Conservation (phyloP, 2,888 invertebrate species). For the Erpobdella octoculata region DNA sequence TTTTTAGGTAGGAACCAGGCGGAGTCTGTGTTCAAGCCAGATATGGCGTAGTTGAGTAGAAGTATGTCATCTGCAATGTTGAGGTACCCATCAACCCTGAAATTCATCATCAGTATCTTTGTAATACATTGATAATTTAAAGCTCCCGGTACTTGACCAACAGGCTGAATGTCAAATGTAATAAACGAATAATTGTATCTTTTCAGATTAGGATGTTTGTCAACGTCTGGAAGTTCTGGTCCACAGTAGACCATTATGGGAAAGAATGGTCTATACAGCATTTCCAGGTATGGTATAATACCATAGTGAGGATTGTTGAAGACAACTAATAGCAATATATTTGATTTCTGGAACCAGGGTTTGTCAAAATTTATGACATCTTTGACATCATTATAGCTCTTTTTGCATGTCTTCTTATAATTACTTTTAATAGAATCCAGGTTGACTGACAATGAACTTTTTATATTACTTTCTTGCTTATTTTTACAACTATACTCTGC, state of each 20-base stretch:
- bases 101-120: slow-evolving; percentile 31
- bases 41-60: slow-evolving; percentile 25
- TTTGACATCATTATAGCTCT: not conserved
- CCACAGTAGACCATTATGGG: slow-evolving; percentile 38
- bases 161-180: slow-evolving; percentile 26
- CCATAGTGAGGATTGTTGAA: slow-evolving; percentile 37
- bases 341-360: slow-evolving; percentile 29
- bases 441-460: no score
- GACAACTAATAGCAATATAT: slow-evolving; percentile 34
- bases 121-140: slow-evolving; percentile 36
- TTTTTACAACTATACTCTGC: not conserved
- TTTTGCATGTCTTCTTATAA: slow-evolving; percentile 14
- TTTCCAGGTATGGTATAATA: slow-evolving; percentile 36
- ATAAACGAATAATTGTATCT: slow-evolving; percentile 33
- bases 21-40: not conserved
- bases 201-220: slow-evolving; percentile 15
- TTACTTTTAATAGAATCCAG: not conserved
- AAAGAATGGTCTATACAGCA: slow-evolving; percentile 36
- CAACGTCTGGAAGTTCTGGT: slow-evolving; percentile 28
- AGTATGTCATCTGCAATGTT: slow-evolving; percentile 36
- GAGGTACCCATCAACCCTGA: slow-evolving; percentile 32
- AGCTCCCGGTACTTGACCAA: slow-evolving; percentile 30
- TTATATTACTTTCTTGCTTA: no score
- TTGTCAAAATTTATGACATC: slow-evolving; percentile 22
- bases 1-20: slow-evolving; percentile 34